Conservation (phyloP, 2,888 invertebrate species). For the Acholoe squamosa region DNA sequence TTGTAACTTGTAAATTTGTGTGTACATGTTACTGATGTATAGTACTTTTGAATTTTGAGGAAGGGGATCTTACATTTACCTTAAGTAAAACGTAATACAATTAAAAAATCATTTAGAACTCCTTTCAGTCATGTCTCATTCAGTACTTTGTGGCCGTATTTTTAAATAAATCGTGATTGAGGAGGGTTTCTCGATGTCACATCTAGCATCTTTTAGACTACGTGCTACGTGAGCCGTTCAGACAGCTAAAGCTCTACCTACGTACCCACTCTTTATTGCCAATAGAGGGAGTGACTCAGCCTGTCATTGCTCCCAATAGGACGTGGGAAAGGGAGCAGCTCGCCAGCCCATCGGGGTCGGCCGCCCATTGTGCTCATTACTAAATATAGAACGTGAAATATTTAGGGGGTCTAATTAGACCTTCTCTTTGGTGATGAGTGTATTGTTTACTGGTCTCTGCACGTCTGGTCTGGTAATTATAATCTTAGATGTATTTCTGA, state of each 20-base stretch:
- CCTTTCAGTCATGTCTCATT: no score
- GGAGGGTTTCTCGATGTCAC: no score
- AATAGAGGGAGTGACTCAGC: conserved; percentile 5
- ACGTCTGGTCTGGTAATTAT: conserved; percentile 1
- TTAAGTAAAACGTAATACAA: no score
- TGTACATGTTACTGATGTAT: no score
- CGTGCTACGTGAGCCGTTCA: background rate
- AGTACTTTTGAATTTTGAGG: no score
- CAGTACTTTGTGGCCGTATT: no score
- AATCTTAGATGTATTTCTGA: background rate
- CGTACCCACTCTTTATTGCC: background rate
- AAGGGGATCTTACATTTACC: no score
- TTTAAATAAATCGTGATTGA: no score
- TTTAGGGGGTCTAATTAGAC: conserved; percentile 13
- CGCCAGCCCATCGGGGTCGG: background rate
- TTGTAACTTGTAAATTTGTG: no score
- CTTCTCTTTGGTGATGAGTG: background rate
- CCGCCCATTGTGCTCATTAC: background rate
- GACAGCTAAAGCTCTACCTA: conserved; percentile 1
- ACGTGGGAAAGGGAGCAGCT: conserved; percentile 17
- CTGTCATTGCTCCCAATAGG: background rate
- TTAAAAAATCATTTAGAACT: no score
- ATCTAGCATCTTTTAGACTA: no score
- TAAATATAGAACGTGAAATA: background rate
- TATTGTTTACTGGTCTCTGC: background rate